Conservation (phyloP, 2,797 vertebrate genomes). For the Aselliscus stoliczkanus region DNA sequence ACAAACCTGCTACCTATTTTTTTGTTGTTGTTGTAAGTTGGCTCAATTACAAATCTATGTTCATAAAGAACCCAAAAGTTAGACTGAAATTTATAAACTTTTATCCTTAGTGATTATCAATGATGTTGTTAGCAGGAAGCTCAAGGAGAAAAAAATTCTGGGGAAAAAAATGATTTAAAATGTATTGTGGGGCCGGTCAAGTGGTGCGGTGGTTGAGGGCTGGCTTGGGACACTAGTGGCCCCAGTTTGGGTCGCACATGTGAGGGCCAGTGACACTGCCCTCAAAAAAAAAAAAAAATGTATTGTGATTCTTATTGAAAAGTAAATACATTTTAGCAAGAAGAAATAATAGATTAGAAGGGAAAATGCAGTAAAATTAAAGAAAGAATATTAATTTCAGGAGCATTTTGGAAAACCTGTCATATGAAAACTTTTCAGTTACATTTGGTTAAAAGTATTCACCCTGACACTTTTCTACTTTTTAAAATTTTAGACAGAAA, state of each 20-base stretch:
- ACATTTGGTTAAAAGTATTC: not conserved
- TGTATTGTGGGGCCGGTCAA: too few relatives aligned
- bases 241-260: too few relatives aligned
- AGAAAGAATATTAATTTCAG: not conserved
- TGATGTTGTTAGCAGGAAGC: not conserved
- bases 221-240: too few relatives aligned
- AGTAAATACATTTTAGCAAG: not conserved
- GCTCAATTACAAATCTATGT: conserved; percentile 27
- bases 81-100: conserved; percentile 13
- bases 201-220: too few relatives aligned
- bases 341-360: not conserved
- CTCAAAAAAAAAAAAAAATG: too few relatives aligned
- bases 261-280: too few relatives aligned
- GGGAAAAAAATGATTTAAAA: not conserved
- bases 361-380: not conserved
- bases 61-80: conserved; percentile 29
- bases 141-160: not conserved
- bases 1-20: conserved; percentile 39
- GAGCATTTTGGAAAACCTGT: not conserved
- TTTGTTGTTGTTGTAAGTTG: conserved; percentile 59
- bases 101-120: not conserved
- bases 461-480: not conserved
- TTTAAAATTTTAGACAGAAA: not conserved
- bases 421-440: not conserved
- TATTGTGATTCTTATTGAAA: not conserved